Base-by-base conservation (phyloP, 2,113 vertebrate species). In the Oophaga pumilio region DNA sequence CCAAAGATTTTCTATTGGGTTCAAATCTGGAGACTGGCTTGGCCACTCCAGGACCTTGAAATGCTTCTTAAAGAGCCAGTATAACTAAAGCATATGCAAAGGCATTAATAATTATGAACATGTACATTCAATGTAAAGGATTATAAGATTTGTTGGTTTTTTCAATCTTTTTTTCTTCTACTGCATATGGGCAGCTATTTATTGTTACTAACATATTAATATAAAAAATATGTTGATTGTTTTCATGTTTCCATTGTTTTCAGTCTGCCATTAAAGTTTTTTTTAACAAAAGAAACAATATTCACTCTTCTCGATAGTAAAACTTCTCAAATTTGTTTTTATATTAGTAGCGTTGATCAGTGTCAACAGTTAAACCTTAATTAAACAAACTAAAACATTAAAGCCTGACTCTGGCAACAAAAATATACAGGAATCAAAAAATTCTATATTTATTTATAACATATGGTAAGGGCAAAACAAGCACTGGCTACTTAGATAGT, bases 361-460 rank as follows among this genome's bases (percentile, higher is more conserved):
- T 49, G 43, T 14, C 11, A 13, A 62, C 68, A 2, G 22, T 10
- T 50, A 2, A 68, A n/a, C 14, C 43, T 56, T 17, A 83, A 56
- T 69, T 69, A 82, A 82, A 28, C 26, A 18, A 59, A 43, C n/a
- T 49, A 20, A 8, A 81, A 81, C 56, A 33, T 81, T 12, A 60
- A 14, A 81, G 8, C 26, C 62, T 83, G 60, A n/a, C 28, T 10
- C 60, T 53, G 49, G 18, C 81, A 83, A 83, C 7, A 83, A 68
- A 43, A 68, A 18, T 24, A 69, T 7, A 24, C 43, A 26, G 59
- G 33, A 53, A 49, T 24, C 52, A 18, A 83, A 20, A 68, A 12
- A 64, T 33, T n/a, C 66, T 69, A 50, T 69, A n/a, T 71, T 33
- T 13, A 83, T n/a, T 17, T 24, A 83, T 14, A 68, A 69, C 62